phyloP scores from a whole-genome alignment of 2,888 invertebrate genomes.

The Agriopis marginaria region DNA sequence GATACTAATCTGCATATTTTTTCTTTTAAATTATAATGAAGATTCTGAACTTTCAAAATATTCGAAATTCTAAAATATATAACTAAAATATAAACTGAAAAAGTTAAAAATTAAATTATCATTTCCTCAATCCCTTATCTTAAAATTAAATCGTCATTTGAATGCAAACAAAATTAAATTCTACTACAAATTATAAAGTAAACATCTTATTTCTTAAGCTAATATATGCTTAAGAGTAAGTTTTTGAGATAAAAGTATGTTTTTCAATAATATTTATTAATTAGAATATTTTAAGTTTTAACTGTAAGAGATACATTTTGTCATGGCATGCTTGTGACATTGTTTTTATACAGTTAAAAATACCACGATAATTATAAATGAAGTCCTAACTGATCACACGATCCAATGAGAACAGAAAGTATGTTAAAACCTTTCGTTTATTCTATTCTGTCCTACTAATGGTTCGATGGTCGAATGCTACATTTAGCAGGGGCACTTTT shows the following conservation, averaged over 20 bases:
- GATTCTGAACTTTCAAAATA: conserved; percentile 1
- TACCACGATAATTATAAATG: too few relatives aligned
- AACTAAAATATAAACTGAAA: too few relatives aligned
- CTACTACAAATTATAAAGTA: background rate
- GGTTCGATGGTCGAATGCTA: too few relatives aligned
- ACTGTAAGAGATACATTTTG: background rate
- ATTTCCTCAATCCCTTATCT: too few relatives aligned
- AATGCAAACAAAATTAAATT: background rate
- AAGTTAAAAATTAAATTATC: too few relatives aligned
- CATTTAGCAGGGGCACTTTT: background rate
- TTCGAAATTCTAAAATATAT: background rate
- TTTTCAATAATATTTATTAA: background rate
- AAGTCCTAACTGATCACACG: too few relatives aligned
- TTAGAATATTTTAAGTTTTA: too few relatives aligned
- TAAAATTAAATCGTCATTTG: background rate
- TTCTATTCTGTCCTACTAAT: too few relatives aligned
- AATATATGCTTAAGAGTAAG: background rate
- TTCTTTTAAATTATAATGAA: background rate
- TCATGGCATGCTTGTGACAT: background rate
- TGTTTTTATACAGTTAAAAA: background rate
- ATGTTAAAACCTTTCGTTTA: too few relatives aligned
- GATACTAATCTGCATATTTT: too few relatives aligned
- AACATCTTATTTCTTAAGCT: background rate
- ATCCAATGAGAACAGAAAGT: too few relatives aligned
- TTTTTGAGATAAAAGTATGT: background rate